A percentile compares a stretch with the other conserved stretches of the same genome.
These are phyloP conservation scores for Rhysida immarginata DNA, from an alignment of 1,140 invertebrate genomes.

Conservation along the genomic window DNA sequence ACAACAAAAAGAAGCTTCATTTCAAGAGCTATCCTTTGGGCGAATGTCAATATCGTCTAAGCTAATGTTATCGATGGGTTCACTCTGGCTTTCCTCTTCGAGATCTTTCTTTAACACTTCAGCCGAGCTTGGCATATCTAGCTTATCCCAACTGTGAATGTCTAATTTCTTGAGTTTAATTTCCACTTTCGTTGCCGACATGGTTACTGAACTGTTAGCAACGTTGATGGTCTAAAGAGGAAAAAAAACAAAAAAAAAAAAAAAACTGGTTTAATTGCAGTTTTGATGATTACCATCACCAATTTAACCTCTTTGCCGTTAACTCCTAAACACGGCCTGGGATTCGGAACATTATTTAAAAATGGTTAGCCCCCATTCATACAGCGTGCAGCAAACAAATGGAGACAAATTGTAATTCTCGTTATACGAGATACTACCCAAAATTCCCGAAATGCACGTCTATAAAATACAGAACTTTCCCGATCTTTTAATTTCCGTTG, in stretches of 20 bases:
- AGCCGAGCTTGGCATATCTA: slow-evolving; percentile 32
- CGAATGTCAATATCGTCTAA: too few relatives aligned
- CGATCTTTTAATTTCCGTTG: too few relatives aligned
- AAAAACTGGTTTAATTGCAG: neutral
- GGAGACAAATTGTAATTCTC: slow-evolving; percentile 8
- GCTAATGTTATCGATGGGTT: too few relatives aligned
- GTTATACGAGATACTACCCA: too few relatives aligned
- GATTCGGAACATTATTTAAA: too few relatives aligned
- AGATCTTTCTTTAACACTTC: too few relatives aligned
- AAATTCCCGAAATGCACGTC: too few relatives aligned
- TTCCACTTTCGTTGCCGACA: slow-evolving; percentile 88
- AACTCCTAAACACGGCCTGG: too few relatives aligned
- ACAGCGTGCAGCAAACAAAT: slow-evolving; percentile 39
- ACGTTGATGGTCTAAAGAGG: slow-evolving; percentile 30
- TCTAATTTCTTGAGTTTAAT: slow-evolving; percentile 81
- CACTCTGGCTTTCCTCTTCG: too few relatives aligned
- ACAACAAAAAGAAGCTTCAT: too few relatives aligned
- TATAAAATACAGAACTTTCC: too few relatives aligned
- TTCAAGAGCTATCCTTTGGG: too few relatives aligned
- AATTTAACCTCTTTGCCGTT: neutral
- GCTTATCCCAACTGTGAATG: slow-evolving; percentile 57
- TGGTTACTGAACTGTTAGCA: slow-evolving; percentile 47
- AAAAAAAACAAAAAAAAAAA: neutral
- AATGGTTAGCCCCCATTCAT: slow-evolving; percentile 47
- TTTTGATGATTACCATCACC: neutral